Evolutionary conservation across 2,113 vertebrate genomes (phyloP).

Genomic region (Haliaeetus leucogaster): DNA sequence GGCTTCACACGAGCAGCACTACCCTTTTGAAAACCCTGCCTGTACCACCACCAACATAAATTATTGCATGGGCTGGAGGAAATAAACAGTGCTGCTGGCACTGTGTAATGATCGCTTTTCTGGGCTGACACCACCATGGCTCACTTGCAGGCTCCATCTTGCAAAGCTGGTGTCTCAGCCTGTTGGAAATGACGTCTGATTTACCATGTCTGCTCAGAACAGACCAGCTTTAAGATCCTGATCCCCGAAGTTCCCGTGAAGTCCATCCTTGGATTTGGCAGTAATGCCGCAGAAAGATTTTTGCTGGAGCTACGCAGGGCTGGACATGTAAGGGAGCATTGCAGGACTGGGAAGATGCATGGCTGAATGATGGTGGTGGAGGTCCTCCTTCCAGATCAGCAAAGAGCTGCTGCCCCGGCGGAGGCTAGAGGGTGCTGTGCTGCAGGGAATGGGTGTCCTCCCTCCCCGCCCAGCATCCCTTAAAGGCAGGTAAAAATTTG

Average conservation of each 20-base stretch:
- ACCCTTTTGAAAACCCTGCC: background rate
- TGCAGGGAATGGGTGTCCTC: slow-evolving; percentile 47
- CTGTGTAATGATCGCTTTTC: background rate
- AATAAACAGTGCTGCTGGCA: background rate
- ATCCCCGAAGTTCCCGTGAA: background rate
- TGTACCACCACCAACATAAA: background rate
- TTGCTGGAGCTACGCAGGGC: fast-evolving
- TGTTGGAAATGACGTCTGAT: background rate
- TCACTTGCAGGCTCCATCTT: background rate
- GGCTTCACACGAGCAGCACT: background rate
- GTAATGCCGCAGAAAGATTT: background rate
- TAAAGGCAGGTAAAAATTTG: background rate
- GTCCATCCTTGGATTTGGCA: background rate
- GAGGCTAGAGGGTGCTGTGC: slow-evolving; percentile 67
- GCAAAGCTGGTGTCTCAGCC: background rate
- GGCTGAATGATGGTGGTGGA: background rate
- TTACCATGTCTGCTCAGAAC: background rate
- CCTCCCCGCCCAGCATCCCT: background rate
- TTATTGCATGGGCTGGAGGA: background rate
- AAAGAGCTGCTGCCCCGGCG: background rate
- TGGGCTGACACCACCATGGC: background rate
- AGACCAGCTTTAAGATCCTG: background rate
- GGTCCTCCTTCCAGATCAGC: background rate
- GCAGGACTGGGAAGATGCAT: background rate
- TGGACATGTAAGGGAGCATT: background rate